Evolutionary conservation across 2,888 invertebrate species (phyloP).

Genomic region (Leptinotarsa rubiginosa): DNA sequence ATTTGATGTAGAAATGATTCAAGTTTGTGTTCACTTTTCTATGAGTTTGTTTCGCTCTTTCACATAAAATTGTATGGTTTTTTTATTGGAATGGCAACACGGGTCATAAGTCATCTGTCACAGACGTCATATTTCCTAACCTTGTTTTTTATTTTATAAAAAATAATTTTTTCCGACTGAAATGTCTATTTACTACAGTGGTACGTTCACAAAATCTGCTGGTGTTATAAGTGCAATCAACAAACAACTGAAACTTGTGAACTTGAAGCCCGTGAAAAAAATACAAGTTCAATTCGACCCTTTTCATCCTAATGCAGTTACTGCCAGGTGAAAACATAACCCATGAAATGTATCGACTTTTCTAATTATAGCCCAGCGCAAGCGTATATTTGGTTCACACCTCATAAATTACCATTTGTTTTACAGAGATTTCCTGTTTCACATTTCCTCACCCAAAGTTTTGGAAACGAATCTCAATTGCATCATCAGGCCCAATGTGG

Average conservation of each 20-base stretch:
- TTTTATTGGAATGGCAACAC: too few species aligned
- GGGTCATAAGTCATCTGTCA: too few species aligned
- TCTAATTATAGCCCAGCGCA: conserved; percentile 58
- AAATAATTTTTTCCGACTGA: conserved; percentile 48
- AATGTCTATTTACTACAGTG: conserved; percentile 83
- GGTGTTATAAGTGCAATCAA: conserved; percentile 80
- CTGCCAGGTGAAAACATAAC: conserved; percentile 66
- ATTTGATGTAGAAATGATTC: too few species aligned
- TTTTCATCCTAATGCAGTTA: conserved; percentile 77
- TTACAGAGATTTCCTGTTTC: conserved; percentile 79
- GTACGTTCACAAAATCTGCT: conserved; percentile 73
- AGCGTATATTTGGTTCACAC: conserved; percentile 45
- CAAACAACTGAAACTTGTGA: conserved; percentile 78
- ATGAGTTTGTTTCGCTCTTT: too few species aligned
- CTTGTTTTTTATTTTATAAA: background rate
- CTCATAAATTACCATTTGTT: conserved; percentile 28
- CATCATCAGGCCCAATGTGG: conserved; percentile 78
- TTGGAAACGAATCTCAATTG: conserved; percentile 81
- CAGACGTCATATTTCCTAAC: too few species aligned
- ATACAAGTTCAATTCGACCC: conserved; percentile 88
- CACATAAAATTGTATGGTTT: too few species aligned
- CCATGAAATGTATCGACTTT: conserved; percentile 54
- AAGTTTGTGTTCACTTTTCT: too few species aligned
- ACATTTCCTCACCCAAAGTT: conserved; percentile 76
- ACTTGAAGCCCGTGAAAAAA: conserved; percentile 83